Base-by-base conservation (phyloP, 2,888 invertebrate genomes). In the Brassicogethes aeneus region DNA sequence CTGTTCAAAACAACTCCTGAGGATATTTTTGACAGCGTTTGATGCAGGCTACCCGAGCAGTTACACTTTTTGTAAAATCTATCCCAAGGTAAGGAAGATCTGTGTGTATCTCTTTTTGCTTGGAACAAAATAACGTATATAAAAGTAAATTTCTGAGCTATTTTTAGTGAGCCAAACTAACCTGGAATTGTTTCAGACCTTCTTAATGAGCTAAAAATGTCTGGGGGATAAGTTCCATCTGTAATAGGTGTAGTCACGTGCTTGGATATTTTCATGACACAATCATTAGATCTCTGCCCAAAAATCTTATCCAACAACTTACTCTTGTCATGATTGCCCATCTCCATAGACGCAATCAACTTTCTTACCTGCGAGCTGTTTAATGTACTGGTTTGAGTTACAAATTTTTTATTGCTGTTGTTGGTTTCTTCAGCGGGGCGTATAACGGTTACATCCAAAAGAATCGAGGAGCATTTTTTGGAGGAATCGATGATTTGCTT, bases 361-460 rank as follows among this genome's bases (percentile, higher is more conserved):
- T 55, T 53, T 34, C 52, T 55, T 1, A 60, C 57, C 39, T 56
- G 48, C n/a, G 55, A 44, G 1, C 51, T 52, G 17, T 50, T 53
- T 35, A 59, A 43, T 2, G 49, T 54, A 33, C 51, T 54, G 8
- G 50, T 57, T 16, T 53, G 53, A 2, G 45, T 43, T 1, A 32
- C 12, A 12, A 32, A 32, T 13, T 15, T 23, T 29, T 7, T 10
- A 16, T 17, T 32, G 14, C 3, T 32, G 23, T 23, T 23, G 23
- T 5, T 23, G n/a, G n/a, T n/a, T n/a, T n/a, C n/a, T 32, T 61
- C 59, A 17, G 53, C 49, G 2, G 65, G 62, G 44, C 62, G 57
- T 13, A 66, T 60, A 7, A 66, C 57, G 2, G 65, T 66, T 2
- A 66, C 65, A 45, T 66, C 66, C 14, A 66, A 41, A 16, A 62